These are phyloP conservation scores for Oncopodura yosiiana DNA, from an alignment of 1,140 invertebrate species.

Conservation along the genomic window DNA sequence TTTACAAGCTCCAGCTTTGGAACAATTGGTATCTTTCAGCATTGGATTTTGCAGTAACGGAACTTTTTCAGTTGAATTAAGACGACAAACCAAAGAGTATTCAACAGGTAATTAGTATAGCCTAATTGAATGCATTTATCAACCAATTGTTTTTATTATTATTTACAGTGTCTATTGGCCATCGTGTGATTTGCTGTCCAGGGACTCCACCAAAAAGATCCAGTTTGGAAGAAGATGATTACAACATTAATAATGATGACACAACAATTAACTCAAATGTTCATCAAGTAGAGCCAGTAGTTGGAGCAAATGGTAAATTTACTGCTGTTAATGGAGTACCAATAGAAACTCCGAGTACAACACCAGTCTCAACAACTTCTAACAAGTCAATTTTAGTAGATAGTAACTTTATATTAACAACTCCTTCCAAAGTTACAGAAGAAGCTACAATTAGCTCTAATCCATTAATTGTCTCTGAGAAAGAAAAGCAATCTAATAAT, in stretches of 20 bases:
- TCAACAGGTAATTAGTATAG: too few relatives aligned
- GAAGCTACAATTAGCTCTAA: neutral
- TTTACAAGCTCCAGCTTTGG: slow-evolving; percentile 18
- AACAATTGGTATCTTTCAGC: slow-evolving; percentile 13
- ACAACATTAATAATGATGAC: slow-evolving; percentile 1
- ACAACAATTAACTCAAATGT: neutral
- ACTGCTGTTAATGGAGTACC: slow-evolving; percentile 14
- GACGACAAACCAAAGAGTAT: neutral
- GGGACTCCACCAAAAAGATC: neutral
- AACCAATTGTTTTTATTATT: neutral
- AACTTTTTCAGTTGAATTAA: neutral
- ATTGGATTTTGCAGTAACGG: slow-evolving; percentile 16
- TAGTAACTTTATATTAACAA: neutral
- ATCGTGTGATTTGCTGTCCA: slow-evolving; percentile 24
- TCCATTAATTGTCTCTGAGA: neutral
- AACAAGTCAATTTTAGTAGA: neutral
- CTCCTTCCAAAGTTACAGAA: neutral
- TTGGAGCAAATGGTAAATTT: slow-evolving; percentile 18
- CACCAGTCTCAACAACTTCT: neutral
- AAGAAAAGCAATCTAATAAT: neutral
- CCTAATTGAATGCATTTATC: neutral
- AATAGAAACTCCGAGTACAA: slow-evolving; percentile 12
- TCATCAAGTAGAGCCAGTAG: slow-evolving; percentile 3
- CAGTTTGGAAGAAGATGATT: neutral
- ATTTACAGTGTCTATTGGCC: slow-evolving; percentile 14